A percentile compares a stretch with the other conserved stretches of the same genome.
Conservation (phyloP, 2,888 invertebrate genomes). For the Cerceris ruficornis region DNA sequence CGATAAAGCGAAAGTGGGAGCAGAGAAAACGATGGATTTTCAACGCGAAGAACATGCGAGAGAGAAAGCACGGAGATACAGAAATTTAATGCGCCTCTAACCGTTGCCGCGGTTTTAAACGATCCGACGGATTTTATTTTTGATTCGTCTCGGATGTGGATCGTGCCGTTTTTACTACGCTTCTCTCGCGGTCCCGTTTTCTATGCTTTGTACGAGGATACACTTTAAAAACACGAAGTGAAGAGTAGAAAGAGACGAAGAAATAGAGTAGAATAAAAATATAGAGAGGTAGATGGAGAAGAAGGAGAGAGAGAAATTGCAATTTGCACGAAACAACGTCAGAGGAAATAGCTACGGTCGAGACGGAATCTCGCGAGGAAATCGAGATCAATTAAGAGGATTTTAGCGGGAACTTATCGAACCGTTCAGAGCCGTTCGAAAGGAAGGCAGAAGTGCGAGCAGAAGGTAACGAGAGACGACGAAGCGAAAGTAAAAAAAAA, state of each 20-base stretch:
- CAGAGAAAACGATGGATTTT: conserved; percentile 12
- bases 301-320: not conserved
- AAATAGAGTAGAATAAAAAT: too few species aligned
- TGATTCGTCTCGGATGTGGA: too few species aligned
- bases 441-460: not conserved
- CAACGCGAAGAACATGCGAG: conserved; percentile 13
- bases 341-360: not conserved
- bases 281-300: too few species aligned
- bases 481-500: not conserved
- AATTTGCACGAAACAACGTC: not conserved
- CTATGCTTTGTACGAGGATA: too few species aligned
- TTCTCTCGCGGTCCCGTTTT: too few species aligned
- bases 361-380: not conserved
- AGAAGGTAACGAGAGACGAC: not conserved
- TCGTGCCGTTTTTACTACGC: too few species aligned
- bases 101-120: not conserved
- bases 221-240: too few species aligned
- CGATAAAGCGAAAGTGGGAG: conserved; percentile 30
- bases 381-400: not conserved
- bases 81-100: conserved; percentile 1
- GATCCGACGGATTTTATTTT: not conserved
- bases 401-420: not conserved
- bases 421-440: not conserved
- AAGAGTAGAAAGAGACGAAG: too few species aligned
- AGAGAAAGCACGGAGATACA: conserved; percentile 19